These are phyloP conservation scores for Heliconius aoede DNA, from an alignment of 2,888 invertebrate genomes.

Conservation along the genomic window DNA sequence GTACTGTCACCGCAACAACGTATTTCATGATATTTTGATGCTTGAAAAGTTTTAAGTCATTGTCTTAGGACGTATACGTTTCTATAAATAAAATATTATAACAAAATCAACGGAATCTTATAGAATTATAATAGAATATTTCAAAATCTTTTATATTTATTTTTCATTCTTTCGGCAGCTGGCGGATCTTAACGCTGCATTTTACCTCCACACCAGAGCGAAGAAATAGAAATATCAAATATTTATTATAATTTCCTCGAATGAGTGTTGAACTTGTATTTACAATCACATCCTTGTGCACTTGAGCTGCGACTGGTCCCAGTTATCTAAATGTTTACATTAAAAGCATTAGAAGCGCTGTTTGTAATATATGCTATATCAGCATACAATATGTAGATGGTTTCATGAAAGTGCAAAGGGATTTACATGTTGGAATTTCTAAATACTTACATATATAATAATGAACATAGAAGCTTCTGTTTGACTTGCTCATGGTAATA, in stretches of 20 bases:
- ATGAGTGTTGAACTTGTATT: no score
- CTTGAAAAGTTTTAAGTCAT: not conserved
- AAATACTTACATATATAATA: not conserved
- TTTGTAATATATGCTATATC: not conserved
- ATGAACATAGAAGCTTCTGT: not conserved
- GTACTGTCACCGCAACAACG: not conserved
- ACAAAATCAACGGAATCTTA: no score
- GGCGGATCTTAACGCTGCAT: no score
- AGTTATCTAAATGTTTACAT: not conserved
- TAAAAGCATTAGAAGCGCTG: not conserved
- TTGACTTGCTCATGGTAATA: not conserved
- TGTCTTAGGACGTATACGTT: no score
- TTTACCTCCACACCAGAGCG: no score
- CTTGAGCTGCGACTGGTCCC: no score
- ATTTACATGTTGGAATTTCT: slow-evolving; percentile 13
- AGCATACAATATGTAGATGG: not conserved
- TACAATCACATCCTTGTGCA: fast-evolving
- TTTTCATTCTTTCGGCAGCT: no score
- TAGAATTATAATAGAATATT: no score
- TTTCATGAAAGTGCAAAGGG: not conserved
- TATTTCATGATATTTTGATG: not conserved
- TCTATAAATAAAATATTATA: no score
- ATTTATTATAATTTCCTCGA: no score
- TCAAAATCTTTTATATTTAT: no score
- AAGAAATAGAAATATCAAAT: no score